Conservation (phyloP, 2,113 vertebrate genomes). For the Atlantisia rogersi region DNA sequence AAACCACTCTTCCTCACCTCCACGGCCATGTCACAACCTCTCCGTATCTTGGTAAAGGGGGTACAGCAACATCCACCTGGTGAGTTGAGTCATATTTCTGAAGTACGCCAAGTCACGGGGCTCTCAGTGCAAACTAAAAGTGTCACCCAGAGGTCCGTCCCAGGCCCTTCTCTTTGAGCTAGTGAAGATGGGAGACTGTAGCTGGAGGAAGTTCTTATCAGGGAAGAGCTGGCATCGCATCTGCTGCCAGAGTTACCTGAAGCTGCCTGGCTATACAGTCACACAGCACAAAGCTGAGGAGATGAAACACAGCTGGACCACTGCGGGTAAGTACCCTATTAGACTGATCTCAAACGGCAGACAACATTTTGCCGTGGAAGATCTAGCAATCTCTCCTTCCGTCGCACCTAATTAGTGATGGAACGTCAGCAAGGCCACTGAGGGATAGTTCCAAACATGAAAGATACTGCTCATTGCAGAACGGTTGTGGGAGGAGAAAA, state of each 20-base stretch:
- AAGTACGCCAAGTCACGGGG: not conserved
- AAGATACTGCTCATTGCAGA: not conserved
- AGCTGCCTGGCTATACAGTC: not conserved
- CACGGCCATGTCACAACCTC: not conserved
- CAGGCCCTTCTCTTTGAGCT: not conserved
- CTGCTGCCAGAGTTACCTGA: not conserved
- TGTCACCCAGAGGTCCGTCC: accelerated
- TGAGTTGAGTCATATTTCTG: not conserved
- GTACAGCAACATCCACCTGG: not conserved
- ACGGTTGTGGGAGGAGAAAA: not conserved
- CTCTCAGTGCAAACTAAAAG: not conserved
- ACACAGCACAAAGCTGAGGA: not conserved
- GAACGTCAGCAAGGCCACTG: not conserved
- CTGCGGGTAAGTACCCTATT: not conserved
- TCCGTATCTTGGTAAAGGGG: not conserved
- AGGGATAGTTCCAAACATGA: not conserved
- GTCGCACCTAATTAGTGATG: not conserved
- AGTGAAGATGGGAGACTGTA: not conserved
- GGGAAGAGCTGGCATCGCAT: not conserved
- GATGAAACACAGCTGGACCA: not conserved
- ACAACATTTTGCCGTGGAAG: not conserved
- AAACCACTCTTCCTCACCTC: not conserved
- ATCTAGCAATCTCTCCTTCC: not conserved
- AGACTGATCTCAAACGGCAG: not conserved
- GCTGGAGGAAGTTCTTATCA: not conserved